Conservation (phyloP, 1,140 invertebrate species). For the Parapsyche elsis region DNA sequence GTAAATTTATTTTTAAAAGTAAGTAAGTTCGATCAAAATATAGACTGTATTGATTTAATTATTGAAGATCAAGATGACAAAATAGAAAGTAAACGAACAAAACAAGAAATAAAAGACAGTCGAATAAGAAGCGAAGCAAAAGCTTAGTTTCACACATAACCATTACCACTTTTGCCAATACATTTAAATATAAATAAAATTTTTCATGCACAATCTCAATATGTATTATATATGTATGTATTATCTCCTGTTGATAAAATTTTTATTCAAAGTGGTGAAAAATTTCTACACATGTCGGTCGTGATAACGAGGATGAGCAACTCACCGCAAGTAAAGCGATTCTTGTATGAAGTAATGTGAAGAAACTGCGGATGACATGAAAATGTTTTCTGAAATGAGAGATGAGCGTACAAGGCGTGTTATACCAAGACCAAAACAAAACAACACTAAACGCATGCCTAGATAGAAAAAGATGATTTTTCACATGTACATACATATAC, state of each 20-base stretch:
- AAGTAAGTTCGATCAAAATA: too few relatives aligned
- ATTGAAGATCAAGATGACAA: background rate
- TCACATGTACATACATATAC: background rate
- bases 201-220: too few relatives aligned
- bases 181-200: too few relatives aligned
- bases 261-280: too few relatives aligned
- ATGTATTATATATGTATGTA: too few relatives aligned
- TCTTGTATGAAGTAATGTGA: slow-evolving; percentile 29
- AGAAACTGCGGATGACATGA: slow-evolving; percentile 37
- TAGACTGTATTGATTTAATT: background rate
- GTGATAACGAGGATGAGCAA: slow-evolving; percentile 7
- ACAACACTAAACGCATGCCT: background rate
- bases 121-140: slow-evolving; percentile 1
- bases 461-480: background rate
- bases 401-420: slow-evolving; percentile 21
- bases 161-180: too few relatives aligned
- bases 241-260: too few relatives aligned
- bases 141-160: too few relatives aligned
- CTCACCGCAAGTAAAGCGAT: slow-evolving; percentile 32
- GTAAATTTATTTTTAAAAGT: background rate
- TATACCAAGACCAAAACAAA: background rate
- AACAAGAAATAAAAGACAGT: background rate
- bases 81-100: background rate
- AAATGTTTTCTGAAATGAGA: slow-evolving; percentile 44
- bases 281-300: background rate